A percentile compares a stretch with the other conserved stretches of the same genome.
These are phyloP conservation scores for Holothuria scabra DNA, from an alignment of 53 echinoderm and acorn worm genomes.

Conservation along the genomic window DNA sequence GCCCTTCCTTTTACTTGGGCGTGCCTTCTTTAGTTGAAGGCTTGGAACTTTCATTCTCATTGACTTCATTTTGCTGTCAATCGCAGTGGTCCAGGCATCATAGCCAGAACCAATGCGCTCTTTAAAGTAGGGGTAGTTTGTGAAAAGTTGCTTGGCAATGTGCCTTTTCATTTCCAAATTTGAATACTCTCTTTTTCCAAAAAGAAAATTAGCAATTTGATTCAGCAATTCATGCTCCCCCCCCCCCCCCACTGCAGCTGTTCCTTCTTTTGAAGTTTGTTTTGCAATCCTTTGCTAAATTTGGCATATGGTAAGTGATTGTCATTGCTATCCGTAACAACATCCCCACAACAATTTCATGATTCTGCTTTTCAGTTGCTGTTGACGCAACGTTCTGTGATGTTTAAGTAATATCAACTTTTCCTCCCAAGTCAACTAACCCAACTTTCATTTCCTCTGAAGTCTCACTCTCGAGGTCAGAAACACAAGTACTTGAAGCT, in stretches of 20 bases:
- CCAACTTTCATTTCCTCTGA: neutral
- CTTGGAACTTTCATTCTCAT: neutral
- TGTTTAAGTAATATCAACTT: neutral
- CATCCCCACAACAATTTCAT: neutral
- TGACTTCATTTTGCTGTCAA: neutral
- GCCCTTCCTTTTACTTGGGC: no score
- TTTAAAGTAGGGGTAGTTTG: no score
- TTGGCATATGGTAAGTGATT: neutral
- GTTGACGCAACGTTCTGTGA: neutral
- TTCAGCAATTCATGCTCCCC: slow-evolving; percentile 13
- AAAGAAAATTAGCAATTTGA: slow-evolving; percentile 21
- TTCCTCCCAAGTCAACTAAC: neutral
- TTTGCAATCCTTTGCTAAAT: neutral
- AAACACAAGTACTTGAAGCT: neutral
- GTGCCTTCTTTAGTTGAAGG: neutral
- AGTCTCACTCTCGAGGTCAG: neutral
- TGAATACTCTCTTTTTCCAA: slow-evolving; percentile 10
- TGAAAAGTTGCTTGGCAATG: no score
- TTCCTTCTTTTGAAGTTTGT: slow-evolving; percentile 28
- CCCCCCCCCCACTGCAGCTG: neutral
- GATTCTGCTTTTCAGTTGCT: neutral
- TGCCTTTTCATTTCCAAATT: slow-evolving; percentile 8
- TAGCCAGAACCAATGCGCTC: no score
- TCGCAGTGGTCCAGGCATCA: no score
- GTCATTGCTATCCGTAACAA: no score